These are phyloP conservation scores for Solenodon paradoxus DNA, from an alignment of 2,113 vertebrate species.

Conservation along the genomic window DNA sequence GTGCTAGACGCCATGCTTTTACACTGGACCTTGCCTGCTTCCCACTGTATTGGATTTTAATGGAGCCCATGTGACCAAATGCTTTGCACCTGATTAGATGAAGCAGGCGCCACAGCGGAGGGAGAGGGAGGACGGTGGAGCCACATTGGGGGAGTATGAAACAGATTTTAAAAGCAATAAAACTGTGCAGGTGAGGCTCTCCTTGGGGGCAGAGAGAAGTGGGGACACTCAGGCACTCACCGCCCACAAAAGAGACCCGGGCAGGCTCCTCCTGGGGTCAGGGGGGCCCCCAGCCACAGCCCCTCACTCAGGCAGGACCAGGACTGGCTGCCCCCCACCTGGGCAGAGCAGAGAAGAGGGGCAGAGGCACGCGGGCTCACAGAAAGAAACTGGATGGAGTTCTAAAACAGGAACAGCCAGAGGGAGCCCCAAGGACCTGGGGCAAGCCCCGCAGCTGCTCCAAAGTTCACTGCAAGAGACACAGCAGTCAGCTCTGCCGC, in stretches of 20 bases:
- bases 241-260: neutral
- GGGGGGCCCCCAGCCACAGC: neutral
- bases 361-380: neutral
- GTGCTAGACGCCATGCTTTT: neutral
- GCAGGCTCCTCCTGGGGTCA: no score
- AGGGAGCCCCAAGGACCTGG: neutral
- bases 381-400: neutral
- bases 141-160: slow-evolving; percentile 72
- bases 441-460: neutral
- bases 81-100: slow-evolving; percentile 58
- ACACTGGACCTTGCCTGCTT: slow-evolving; percentile 50
- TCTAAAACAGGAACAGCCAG: neutral
- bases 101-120: slow-evolving; percentile 44
- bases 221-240: neutral
- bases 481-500: neutral
- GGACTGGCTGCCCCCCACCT: no score
- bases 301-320: neutral
- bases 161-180: slow-evolving; percentile 72
- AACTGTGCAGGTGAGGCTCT: neutral
- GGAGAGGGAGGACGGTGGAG: slow-evolving; percentile 52
- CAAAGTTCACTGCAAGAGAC: neutral
- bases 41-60: slow-evolving; percentile 77
- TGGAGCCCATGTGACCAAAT: slow-evolving; percentile 67
- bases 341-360: neutral
- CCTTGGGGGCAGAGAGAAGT: neutral